A percentile compares a stretch with the other conserved stretches of the same genome.
phyloP scores from a whole-genome alignment of 2,888 invertebrate species.

The Axea sp. region DNA sequence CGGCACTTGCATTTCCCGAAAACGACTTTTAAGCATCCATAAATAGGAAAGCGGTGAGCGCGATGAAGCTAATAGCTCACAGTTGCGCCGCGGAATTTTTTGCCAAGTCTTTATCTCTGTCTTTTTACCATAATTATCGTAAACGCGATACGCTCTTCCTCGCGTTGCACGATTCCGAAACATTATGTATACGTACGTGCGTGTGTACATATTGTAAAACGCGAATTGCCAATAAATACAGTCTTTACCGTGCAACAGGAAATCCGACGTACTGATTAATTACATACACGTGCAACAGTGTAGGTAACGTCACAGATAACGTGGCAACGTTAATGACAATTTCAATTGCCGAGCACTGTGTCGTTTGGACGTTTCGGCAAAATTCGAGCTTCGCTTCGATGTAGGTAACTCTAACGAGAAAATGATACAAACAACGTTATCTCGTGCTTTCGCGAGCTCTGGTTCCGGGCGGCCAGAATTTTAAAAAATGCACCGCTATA shows the following conservation, averaged over 20 bases:
- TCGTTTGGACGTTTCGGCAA: slow-evolving; percentile 28
- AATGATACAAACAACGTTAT: slow-evolving; percentile 25
- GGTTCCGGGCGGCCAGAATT: slow-evolving; percentile 3
- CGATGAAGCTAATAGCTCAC: slow-evolving; percentile 7
- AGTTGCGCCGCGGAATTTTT: slow-evolving; percentile 26
- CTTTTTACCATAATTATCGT: slow-evolving; percentile 50
- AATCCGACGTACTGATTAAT: slow-evolving; percentile 59
- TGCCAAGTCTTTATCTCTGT: slow-evolving; percentile 27
- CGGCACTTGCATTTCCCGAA: slow-evolving; percentile 37
- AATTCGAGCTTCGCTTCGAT: slow-evolving; percentile 32
- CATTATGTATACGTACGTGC: slow-evolving; percentile 13
- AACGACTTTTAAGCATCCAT: slow-evolving; percentile 14
- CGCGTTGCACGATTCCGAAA: slow-evolving; percentile 25
- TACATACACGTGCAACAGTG: slow-evolving; percentile 53
- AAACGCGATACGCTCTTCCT: slow-evolving; percentile 26
- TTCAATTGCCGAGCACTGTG: slow-evolving; percentile 13
- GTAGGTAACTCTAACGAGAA: slow-evolving; percentile 40
- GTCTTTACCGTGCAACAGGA: slow-evolving; percentile 61
- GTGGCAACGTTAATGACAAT: slow-evolving; percentile 61
- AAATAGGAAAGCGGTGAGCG: slow-evolving; percentile 1
- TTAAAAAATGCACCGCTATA: slow-evolving; percentile 40
- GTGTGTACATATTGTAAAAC: slow-evolving; percentile 46
- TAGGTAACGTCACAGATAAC: slow-evolving; percentile 59
- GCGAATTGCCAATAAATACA: slow-evolving; percentile 58
- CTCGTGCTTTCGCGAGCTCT: not conserved